Base-by-base conservation (phyloP, 1,140 invertebrate species). In the Drosophila equinoxialis region DNA sequence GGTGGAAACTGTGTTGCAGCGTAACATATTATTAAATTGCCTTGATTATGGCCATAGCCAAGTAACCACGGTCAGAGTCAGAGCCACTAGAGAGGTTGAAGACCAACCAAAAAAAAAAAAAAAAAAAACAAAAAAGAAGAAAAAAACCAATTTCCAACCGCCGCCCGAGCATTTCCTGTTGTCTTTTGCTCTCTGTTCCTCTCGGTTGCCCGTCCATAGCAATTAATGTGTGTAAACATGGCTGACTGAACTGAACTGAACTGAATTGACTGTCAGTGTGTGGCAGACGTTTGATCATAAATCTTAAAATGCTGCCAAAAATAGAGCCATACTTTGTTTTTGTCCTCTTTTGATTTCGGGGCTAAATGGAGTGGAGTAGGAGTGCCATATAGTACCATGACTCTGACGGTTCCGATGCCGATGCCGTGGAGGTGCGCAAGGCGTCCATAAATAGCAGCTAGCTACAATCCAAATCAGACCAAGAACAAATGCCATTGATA, bases 151-250 rank as follows among this genome's bases (percentile, higher is more conserved):
- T 86, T 87, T 83, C 59, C 54, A 81, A 45, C 71, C 65, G 70
- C 39, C 65, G 70, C 35, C 65, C 48, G 72, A 83, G 83, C 77
- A 70, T 86, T 86, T 86, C 83, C 83, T 86, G 83, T 87, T 76
- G 79, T 81, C 48, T 45, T 41, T 62, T 17, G 20, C 41, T 39
- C 61, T 33, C 57, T 55, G 51, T 69, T 72, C 64, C 70, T 71
- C 71, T 62, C 67, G 63, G 60, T 63, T 71, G 69, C 14, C 51
- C 42, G 64, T 14, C 30, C 42, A 48, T 45, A 42, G 76, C 83
- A 86, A 86, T 86, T 86, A 86, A 86, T 77, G 79, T 87, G 83
- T 86, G 83, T 87, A 86, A 87, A 86, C 83, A 83, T 79, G 82
- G 82, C 81, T 81, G 83, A 87, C 62, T 70, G 68, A 83, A 75